Evolutionary conservation across 2,888 invertebrate genomes (phyloP).

Genomic region (Pasiphila rectangulata): DNA sequence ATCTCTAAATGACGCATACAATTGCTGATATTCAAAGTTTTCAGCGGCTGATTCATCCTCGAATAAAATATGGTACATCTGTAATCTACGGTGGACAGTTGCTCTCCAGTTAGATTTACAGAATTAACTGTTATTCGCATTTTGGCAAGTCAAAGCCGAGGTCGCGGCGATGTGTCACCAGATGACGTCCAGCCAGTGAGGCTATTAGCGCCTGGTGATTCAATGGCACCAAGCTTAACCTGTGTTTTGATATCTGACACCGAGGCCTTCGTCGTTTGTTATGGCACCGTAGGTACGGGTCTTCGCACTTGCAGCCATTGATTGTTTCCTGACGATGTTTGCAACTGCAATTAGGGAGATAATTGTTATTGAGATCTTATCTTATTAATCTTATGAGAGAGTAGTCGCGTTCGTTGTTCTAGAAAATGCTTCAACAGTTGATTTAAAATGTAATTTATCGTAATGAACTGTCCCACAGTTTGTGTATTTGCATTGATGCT

Average conservation of each 20-base stretch:
- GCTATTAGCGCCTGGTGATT: slow-evolving; percentile 32
- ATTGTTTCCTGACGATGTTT: slow-evolving; percentile 11
- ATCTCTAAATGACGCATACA: neutral
- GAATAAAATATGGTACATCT: neutral
- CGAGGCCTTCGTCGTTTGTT: slow-evolving; percentile 19
- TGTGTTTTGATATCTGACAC: slow-evolving; percentile 33
- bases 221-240: slow-evolving; percentile 24
- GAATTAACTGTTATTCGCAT: slow-evolving; percentile 42
- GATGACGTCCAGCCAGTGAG: slow-evolving; percentile 27
- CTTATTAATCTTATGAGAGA: no score
- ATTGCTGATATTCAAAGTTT: neutral
- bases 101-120: slow-evolving; percentile 35
- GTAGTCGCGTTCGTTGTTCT: no score
- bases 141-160: slow-evolving; percentile 52
- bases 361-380: no score
- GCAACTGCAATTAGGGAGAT: no score
- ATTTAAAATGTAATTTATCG: no score
- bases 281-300: no score
- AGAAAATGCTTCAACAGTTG: no score
- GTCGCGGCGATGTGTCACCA: slow-evolving; percentile 44
- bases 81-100: slow-evolving; percentile 9
- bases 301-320: neutral
- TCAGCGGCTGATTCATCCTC: slow-evolving; percentile 2
- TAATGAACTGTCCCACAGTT: no score
- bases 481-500: no score